Percentiles rank a stretch among this genome's conserved stretches.
phyloP scores from a whole-genome alignment of 2,113 vertebrate species.

The Planiliza haematocheilus region DNA sequence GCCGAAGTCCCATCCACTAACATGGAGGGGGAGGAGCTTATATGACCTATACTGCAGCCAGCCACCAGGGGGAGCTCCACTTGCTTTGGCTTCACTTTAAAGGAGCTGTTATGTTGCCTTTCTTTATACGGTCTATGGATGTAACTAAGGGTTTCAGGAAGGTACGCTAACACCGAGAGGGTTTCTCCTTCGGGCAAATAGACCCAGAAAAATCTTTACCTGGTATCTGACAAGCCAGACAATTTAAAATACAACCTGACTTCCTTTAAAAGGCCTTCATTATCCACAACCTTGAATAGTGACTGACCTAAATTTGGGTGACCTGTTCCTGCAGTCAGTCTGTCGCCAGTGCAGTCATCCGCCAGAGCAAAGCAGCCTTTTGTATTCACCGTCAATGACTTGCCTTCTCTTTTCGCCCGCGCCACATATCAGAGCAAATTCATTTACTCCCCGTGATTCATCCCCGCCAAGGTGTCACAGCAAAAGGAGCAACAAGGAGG shows the following conservation, averaged over 20 bases:
- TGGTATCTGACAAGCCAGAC: slow-evolving; percentile 1
- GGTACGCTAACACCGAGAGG: not conserved
- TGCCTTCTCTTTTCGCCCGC: not conserved
- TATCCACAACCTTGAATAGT: slow-evolving; percentile 2
- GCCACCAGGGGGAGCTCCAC: too few species aligned
- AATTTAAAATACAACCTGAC: slow-evolving; percentile 11
- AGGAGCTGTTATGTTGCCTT: too few species aligned
- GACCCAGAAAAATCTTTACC: too few species aligned
- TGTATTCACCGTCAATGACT: not conserved
- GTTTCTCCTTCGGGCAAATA: not conserved
- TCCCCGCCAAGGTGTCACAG: slow-evolving; percentile 34
- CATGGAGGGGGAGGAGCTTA: too few species aligned
- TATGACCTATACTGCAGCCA: too few species aligned
- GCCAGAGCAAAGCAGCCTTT: not conserved
- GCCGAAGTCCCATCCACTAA: too few species aligned
- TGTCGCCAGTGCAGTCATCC: not conserved
- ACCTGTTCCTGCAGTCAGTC: not conserved
- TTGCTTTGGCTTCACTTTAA: too few species aligned
- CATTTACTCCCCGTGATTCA: slow-evolving; percentile 33
- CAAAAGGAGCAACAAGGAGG: slow-evolving; percentile 40
- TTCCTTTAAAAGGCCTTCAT: slow-evolving; percentile 2
- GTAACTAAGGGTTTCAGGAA: too few species aligned
- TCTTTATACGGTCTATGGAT: too few species aligned
- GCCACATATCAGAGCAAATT: slow-evolving; percentile 36
- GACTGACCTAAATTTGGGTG: slow-evolving; percentile 1